Evolutionary conservation across 2,113 vertebrate species (phyloP).

Genomic region (Peromyscus leucopus): DNA sequence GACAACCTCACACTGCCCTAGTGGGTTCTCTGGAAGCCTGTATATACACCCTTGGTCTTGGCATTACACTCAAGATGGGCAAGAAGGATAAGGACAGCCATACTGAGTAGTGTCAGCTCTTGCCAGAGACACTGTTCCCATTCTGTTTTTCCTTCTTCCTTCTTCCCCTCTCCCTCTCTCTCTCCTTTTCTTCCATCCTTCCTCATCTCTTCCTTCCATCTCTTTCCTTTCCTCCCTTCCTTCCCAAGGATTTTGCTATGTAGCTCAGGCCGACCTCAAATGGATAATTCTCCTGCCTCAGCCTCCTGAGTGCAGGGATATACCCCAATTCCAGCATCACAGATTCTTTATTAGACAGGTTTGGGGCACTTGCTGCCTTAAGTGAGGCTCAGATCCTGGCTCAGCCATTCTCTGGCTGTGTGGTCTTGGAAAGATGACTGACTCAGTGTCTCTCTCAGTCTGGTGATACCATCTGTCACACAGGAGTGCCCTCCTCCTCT

Average conservation of each 20-base stretch:
- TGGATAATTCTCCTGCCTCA: background rate
- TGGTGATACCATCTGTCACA: background rate
- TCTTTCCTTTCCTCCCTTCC: background rate
- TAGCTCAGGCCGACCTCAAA: background rate
- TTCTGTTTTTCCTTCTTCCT: background rate
- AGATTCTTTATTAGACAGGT: too few relatives aligned
- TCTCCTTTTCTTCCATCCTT: background rate
- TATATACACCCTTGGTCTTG: background rate
- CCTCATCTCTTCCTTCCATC: background rate
- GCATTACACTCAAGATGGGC: background rate
- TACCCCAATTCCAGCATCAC: background rate
- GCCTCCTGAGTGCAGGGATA: background rate
- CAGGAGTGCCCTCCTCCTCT: background rate
- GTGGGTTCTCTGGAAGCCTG: background rate
- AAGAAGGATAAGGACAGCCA: too few relatives aligned
- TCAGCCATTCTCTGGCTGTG: background rate
- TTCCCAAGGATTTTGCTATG: background rate
- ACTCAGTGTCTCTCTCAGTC: accelerated
- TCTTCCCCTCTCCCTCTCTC: background rate
- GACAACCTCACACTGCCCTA: background rate
- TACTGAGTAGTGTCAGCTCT: background rate
- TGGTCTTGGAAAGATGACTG: accelerated
- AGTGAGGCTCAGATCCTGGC: background rate
- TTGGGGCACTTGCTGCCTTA: background rate
- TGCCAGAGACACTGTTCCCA: background rate